Conservation (phyloP, 2,797 vertebrate species). For the Galagoides demidoff region DNA sequence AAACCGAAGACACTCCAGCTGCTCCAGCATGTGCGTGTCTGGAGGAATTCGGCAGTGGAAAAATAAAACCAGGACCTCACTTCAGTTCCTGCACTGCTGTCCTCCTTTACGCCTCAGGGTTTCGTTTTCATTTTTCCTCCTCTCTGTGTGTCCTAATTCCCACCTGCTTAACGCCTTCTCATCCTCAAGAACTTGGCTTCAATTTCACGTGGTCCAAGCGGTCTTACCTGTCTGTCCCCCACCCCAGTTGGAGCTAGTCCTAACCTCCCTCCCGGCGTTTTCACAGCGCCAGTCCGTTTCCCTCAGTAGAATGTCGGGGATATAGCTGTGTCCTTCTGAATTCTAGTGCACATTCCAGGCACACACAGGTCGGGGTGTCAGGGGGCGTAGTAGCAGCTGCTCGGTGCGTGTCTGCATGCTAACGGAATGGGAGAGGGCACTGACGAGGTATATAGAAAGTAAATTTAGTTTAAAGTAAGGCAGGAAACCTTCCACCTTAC, state of each 20-base stretch:
- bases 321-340: neutral
- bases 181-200: neutral
- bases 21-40: too few relatives aligned
- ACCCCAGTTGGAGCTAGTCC: neutral
- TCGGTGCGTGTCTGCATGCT: neutral
- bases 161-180: neutral
- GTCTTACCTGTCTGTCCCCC: neutral
- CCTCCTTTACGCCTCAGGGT: neutral
- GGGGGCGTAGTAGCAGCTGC: rapidly evolving
- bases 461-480: neutral
- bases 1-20: neutral
- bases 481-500: neutral
- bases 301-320: neutral
- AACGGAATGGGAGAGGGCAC: neutral
- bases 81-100: neutral
- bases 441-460: neutral
- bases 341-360: neutral
- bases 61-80: neutral
- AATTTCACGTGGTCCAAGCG: neutral
- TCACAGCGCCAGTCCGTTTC: neutral
- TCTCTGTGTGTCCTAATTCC: neutral
- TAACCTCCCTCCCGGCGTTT: neutral
- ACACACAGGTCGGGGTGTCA: neutral
- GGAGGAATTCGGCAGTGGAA: neutral
- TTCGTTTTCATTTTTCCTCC: neutral